Percentiles rank a stretch among this genome's conserved stretches.
These are phyloP conservation scores for Ascidia mentula DNA, from an alignment of 23 tunicate species.

Conservation along the genomic window DNA sequence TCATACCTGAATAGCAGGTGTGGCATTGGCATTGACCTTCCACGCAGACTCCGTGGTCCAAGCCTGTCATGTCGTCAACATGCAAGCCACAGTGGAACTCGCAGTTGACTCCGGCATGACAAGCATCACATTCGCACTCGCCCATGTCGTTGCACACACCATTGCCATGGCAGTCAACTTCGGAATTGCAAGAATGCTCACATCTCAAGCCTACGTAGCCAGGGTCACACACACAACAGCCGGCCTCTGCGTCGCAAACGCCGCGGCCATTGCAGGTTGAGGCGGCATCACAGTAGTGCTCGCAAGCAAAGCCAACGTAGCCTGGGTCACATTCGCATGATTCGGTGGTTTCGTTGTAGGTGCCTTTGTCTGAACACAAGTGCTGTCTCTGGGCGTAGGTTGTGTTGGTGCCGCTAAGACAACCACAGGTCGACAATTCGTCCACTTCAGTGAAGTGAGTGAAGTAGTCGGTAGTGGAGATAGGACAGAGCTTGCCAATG, in stretches of 20 bases:
- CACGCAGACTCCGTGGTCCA: conserved; percentile 13
- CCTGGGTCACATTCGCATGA: conserved; percentile 18
- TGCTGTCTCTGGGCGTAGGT: not conserved
- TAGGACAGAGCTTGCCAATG: conserved; percentile 12
- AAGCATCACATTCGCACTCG: conserved; percentile 28
- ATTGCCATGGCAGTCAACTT: conserved; percentile 25
- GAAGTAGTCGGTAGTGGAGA: conserved; percentile 23
- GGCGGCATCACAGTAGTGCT: conserved; percentile 11
- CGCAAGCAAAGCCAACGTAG: conserved; percentile 17
- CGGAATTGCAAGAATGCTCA: conserved; percentile 20
- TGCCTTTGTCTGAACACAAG: conserved; percentile 10
- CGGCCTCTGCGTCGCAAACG: conserved; percentile 11
- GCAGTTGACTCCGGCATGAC: conserved; percentile 20
- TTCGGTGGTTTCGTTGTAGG: conserved; percentile 1
- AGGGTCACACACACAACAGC: conserved; percentile 20
- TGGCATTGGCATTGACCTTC: conserved; percentile 16
- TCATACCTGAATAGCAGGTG: conserved; percentile 24
- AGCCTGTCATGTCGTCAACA: not conserved
- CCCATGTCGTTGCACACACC: conserved; percentile 24
- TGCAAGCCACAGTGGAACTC: conserved; percentile 18
- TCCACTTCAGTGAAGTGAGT: not conserved
- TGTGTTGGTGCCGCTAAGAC: not conserved
- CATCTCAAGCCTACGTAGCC: conserved; percentile 33
- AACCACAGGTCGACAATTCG: conserved; percentile 15
- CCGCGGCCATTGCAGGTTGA: conserved; percentile 30